Evolutionary conservation across 2,888 invertebrate species (phyloP).

Genomic region (Erynnis tages): DNA sequence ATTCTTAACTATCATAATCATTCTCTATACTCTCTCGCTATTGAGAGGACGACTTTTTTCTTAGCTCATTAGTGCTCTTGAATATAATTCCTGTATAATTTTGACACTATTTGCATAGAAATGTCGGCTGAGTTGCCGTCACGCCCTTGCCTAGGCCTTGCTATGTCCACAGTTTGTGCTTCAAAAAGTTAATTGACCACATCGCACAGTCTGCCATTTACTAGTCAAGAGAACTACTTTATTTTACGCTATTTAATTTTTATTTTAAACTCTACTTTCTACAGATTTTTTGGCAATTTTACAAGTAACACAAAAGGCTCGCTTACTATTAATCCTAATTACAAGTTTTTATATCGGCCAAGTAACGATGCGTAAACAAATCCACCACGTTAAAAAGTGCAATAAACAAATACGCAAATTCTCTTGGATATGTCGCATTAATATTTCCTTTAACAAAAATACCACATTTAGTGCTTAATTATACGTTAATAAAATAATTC

Average conservation of each 20-base stretch:
- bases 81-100: too few species aligned
- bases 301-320: constrained; percentile 29
- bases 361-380: constrained; percentile 26
- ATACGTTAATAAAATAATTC: constrained; percentile 46
- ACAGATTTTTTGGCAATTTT: constrained; percentile 54
- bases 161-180: constrained; percentile 41
- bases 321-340: constrained; percentile 6
- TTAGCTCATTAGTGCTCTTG: too few species aligned
- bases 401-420: constrained; percentile 31
- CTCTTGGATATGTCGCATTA: constrained; percentile 53
- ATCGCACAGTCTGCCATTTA: constrained; percentile 46
- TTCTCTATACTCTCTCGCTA: too few species aligned
- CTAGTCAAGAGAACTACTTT: constrained; percentile 48
- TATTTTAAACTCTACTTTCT: constrained; percentile 44
- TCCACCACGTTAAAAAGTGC: constrained; percentile 25
- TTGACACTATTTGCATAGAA: not conserved
- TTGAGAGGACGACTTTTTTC: too few species aligned
- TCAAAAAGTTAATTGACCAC: constrained; percentile 59
- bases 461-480: constrained; percentile 44
- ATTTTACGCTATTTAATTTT: constrained; percentile 51
- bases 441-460: constrained; percentile 51
- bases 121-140: not conserved
- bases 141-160: constrained; percentile 5
- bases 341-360: constrained; percentile 3
- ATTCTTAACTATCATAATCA: too few species aligned